phyloP scores from a whole-genome alignment of 2,888 invertebrate species.

The Autographa pulchrina region DNA sequence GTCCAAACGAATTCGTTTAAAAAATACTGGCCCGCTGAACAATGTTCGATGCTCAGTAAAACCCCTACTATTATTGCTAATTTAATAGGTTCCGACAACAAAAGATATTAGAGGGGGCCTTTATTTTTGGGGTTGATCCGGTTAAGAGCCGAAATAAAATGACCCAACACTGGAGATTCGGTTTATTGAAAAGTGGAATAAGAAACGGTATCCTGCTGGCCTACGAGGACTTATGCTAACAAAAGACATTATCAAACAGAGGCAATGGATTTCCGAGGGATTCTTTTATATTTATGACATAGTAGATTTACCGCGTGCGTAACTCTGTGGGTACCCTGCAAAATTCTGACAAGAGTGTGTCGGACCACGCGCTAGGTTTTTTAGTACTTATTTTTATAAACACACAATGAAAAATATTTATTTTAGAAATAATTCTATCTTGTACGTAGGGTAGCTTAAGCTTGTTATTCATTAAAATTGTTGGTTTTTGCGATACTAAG shows the following conservation, averaged over 20 bases:
- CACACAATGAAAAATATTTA: too few relatives aligned
- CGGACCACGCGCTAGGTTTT: background rate
- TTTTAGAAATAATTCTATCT: too few relatives aligned
- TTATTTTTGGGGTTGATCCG: slow-evolving; percentile 57
- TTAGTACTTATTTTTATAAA: background rate
- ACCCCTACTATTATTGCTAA: slow-evolving; percentile 40
- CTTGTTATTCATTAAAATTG: background rate
- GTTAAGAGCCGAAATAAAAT: slow-evolving; percentile 55
- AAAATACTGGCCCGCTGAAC: slow-evolving; percentile 1
- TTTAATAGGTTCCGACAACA: slow-evolving; percentile 49
- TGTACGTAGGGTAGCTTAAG: too few relatives aligned
- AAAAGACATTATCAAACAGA: slow-evolving; percentile 72
- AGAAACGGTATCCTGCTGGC: slow-evolving; percentile 69
- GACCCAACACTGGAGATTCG: slow-evolving; percentile 46
- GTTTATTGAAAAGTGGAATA: slow-evolving; percentile 70
- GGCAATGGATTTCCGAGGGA: slow-evolving; percentile 63
- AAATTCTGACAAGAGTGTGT: background rate
- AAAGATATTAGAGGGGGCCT: slow-evolving; percentile 42
- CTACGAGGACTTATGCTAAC: slow-evolving; percentile 69
- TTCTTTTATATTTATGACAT: slow-evolving; percentile 61
- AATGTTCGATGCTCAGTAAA: slow-evolving; percentile 18
- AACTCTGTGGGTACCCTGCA: slow-evolving; percentile 24
- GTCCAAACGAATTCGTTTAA: background rate
- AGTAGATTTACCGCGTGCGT: slow-evolving; percentile 42
- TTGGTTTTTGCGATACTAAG: background rate